Base-by-base conservation (phyloP, 2,113 vertebrate species). In the Zosterops lateralis region DNA sequence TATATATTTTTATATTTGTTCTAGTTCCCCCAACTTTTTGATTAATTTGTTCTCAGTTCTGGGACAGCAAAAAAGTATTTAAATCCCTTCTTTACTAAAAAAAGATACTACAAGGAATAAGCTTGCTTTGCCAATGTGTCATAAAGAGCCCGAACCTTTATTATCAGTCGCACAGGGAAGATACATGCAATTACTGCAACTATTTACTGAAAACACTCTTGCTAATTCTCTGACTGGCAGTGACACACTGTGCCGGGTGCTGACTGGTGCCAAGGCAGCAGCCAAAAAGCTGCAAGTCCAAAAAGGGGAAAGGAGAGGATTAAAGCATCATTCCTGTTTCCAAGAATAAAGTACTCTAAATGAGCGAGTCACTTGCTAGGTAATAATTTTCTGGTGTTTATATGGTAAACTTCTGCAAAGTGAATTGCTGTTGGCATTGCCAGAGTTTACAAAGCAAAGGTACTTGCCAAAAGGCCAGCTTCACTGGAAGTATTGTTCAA, bases 311-410 rank as follows among this genome's bases (percentile, higher is more conserved):
- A 96, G 64, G 6, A 88, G 25, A 91, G n/a, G 91, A 94, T 93
- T 92, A 88, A 94, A 93, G 75, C 57, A 90, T 61, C 89, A 77
- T 67, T 80, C 78, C 72, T n/a, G 22, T 57, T 92, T 95, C 91
- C 89, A 95, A 95, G 93, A 95, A 94, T 60, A 90, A 95, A 95
- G 91, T 85, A 89, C 89, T 91, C 79, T 80, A 96, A 96, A 94
- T 80, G 93, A 95, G 64, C 40, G 5, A 92, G 78, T 74, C 91
- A 71, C 71, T 95, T 86, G 64, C 79, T 80, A 90, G 84, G 84
- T 95, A 95, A 95, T 94, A 92, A 94, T 95, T 92, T 95, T 89
- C 60, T 95, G 58, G 67, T 91, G 87, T 96, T 96, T 95, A 88
- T 90, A 90, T 14, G 87, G 87, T 87, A 93, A 95, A 93, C 60